A percentile compares a stretch with the other conserved stretches of the same genome.
These are phyloP conservation scores for Brachypalpus laphriformis DNA, from an alignment of 2,888 invertebrate genomes.

Conservation along the genomic window DNA sequence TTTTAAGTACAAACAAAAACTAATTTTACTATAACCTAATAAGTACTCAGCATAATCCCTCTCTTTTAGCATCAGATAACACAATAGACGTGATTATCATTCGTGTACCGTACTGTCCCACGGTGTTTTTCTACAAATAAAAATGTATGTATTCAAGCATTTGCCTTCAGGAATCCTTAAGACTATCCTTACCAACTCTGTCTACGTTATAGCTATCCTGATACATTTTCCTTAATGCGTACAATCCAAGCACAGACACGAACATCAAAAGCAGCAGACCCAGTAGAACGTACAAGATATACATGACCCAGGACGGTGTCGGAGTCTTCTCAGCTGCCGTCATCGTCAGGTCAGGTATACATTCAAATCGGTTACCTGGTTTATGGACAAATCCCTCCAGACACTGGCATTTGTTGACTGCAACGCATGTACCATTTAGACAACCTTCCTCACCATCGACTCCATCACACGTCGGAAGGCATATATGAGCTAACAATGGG, in stretches of 20 bases:
- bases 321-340: no score
- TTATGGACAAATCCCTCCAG: slow-evolving; percentile 19
- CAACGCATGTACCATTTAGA: slow-evolving; percentile 60
- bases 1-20: neutral
- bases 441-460: slow-evolving; percentile 24
- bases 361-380: slow-evolving; percentile 37
- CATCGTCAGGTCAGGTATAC: no score
- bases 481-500: neutral
- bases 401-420: slow-evolving; percentile 55
- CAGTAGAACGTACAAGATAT: no score
- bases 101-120: neutral
- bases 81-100: slow-evolving; percentile 17
- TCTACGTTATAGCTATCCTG: slow-evolving; percentile 47
- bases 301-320: no score
- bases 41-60: neutral
- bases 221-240: neutral
- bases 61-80: neutral
- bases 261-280: neutral
- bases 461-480: slow-evolving; percentile 40
- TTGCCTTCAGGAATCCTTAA: no score
- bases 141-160: neutral
- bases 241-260: neutral
- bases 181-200: slow-evolving; percentile 4
- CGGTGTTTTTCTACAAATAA: slow-evolving; percentile 4
- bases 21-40: neutral